These are phyloP conservation scores for Centropus bengalensis DNA, from an alignment of 2,113 vertebrate genomes.

Conservation along the genomic window DNA sequence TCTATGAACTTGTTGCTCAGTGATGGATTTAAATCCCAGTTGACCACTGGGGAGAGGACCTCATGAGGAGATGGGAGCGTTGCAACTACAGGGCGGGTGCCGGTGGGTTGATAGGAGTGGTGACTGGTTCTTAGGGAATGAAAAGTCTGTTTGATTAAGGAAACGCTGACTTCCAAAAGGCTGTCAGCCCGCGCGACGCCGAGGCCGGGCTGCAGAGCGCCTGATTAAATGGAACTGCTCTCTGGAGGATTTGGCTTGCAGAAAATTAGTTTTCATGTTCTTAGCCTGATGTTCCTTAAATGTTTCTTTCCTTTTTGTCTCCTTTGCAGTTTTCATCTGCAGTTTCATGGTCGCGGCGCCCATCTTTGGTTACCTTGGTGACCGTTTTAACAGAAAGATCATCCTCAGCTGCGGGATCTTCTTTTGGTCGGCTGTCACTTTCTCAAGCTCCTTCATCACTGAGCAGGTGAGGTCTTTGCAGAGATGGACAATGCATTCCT, in stretches of 20 bases:
- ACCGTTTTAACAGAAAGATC: conserved; percentile 98
- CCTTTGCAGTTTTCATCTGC: conserved; percentile 93
- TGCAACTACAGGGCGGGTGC: background rate
- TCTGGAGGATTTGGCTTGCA: conserved; percentile 34
- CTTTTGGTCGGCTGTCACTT: conserved; percentile 95
- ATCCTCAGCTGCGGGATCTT: conserved; percentile 98
- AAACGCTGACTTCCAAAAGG: background rate
- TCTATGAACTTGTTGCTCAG: background rate
- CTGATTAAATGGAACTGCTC: conserved; percentile 27
- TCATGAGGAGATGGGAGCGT: background rate
- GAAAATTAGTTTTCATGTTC: conserved; percentile 26
- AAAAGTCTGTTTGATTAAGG: conserved; percentile 33
- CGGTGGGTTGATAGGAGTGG: background rate
- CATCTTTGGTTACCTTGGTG: conserved; percentile 98
- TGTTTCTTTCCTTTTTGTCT: background rate
- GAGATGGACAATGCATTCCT: background rate
- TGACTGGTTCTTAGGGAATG: background rate
- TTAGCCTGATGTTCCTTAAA: conserved; percentile 41
- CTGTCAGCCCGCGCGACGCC: background rate
- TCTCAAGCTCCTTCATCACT: conserved; percentile 96
- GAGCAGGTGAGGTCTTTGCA: conserved; percentile 83
- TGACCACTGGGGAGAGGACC: background rate
- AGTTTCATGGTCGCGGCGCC: conserved; percentile 98
- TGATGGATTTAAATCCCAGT: background rate
- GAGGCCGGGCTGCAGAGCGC: background rate